Evolutionary conservation across 1,140 invertebrate genomes (phyloP).

Genomic region (Lepidurus arcticus): DNA sequence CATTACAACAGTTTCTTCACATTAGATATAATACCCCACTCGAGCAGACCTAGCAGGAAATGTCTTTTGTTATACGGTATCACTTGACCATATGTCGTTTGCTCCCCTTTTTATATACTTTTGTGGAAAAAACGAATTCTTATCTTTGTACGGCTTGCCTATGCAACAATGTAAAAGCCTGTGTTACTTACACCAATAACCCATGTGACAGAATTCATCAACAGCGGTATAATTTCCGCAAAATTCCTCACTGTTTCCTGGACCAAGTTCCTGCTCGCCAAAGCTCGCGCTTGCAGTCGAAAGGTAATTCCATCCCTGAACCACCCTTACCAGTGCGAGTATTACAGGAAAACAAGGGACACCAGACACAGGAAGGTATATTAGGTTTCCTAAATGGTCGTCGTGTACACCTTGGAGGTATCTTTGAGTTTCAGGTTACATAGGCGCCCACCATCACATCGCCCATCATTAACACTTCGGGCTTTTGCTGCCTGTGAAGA

Average conservation of each 20-base stretch:
- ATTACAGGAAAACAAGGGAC: neutral
- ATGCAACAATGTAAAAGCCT: neutral
- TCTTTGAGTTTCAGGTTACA: neutral
- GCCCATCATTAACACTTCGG: slow-evolving; percentile 19
- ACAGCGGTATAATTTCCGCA: neutral
- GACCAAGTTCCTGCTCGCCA: neutral
- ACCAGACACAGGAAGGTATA: slow-evolving; percentile 5
- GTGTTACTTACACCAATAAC: neutral
- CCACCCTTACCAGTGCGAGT: neutral
- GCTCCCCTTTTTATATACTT: neutral
- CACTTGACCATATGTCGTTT: slow-evolving; percentile 14
- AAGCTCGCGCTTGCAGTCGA: neutral
- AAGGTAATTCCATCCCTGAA: neutral
- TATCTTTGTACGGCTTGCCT: slow-evolving; percentile 12
- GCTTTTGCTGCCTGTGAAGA: slow-evolving; percentile 10
- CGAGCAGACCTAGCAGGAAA: slow-evolving; percentile 18
- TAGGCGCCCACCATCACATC: neutral
- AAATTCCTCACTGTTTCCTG: slow-evolving; percentile 11
- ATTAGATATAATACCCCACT: slow-evolving; percentile 3
- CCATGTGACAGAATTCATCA: neutral
- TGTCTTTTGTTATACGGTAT: slow-evolving; percentile 11
- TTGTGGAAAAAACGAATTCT: neutral
- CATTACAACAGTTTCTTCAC: slow-evolving; percentile 1
- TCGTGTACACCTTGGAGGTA: slow-evolving; percentile 11
- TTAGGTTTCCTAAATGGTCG: slow-evolving; percentile 14